A percentile compares a stretch with the other conserved stretches of the same genome.
These are phyloP conservation scores for Diloba caeruleocephala DNA, from an alignment of 2,888 invertebrate genomes.

Conservation along the genomic window DNA sequence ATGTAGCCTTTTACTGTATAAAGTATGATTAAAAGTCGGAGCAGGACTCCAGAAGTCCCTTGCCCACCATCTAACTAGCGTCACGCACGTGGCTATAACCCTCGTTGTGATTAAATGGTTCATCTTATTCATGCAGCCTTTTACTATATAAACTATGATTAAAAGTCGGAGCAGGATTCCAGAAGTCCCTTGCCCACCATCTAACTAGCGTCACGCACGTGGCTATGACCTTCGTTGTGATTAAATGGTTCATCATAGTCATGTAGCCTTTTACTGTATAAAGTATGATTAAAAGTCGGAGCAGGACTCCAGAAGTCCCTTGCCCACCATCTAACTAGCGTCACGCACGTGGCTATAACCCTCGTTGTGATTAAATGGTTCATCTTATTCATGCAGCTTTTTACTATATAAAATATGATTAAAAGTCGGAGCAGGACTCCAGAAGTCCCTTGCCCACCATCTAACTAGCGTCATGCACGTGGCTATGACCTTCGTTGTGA, in stretches of 20 bases:
- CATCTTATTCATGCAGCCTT: slow-evolving; percentile 27
- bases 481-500: slow-evolving; percentile 34
- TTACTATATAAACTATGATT: slow-evolving; percentile 26
- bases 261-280: slow-evolving; percentile 32
- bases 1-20: slow-evolving; percentile 32
- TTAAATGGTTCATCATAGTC: slow-evolving; percentile 45
- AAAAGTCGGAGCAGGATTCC: slow-evolving; percentile 86
- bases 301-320: slow-evolving; percentile 90
- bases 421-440: slow-evolving; percentile 86
- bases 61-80: slow-evolving; percentile 93
- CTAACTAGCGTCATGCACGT: slow-evolving; percentile 84
- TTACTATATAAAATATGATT: too few relatives aligned
- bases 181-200: slow-evolving; percentile 93
- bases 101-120: slow-evolving; percentile 46
- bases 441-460: slow-evolving; percentile 93
- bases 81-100: slow-evolving; percentile 51
- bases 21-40: slow-evolving; percentile 78
- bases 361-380: slow-evolving; percentile 45
- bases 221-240: slow-evolving; percentile 34
- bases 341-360: slow-evolving; percentile 51
- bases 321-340: slow-evolving; percentile 93
- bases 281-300: slow-evolving; percentile 78
- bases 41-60: slow-evolving; percentile 90
- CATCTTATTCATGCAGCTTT: slow-evolving; percentile 27
- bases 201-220: slow-evolving; percentile 84